Evolutionary conservation across 1,140 invertebrate species (phyloP).

Genomic region (Andrena cerasifolii): DNA sequence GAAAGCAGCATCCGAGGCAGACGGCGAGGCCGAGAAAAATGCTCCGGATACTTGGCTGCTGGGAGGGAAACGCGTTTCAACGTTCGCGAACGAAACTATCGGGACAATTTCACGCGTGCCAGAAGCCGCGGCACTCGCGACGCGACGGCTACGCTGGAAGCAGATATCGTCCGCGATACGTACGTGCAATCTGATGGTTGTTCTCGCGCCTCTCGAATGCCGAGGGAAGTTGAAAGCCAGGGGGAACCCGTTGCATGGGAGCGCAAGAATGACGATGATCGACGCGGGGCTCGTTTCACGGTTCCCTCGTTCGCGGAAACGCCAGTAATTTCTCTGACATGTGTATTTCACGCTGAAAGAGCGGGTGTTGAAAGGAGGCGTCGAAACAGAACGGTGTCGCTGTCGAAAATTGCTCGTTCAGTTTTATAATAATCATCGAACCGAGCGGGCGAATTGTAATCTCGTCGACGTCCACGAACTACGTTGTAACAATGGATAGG

Average conservation of each 20-base stretch:
- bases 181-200: not conserved
- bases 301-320: no score
- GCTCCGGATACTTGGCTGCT: not conserved
- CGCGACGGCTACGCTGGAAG: not conserved
- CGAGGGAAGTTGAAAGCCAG: no score
- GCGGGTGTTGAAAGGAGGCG: not conserved
- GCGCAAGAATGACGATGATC: no score
- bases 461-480: not conserved
- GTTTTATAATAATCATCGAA: not conserved
- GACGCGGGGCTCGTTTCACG: no score
- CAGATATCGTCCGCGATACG: not conserved
- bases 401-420: not conserved
- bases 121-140: not conserved
- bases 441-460: not conserved
- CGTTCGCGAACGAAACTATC: not conserved
- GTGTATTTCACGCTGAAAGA: not conserved
- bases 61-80: not conserved
- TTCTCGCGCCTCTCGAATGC: not conserved
- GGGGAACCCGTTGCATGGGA: no score
- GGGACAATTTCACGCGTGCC: not conserved
- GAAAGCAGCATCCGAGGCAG: not conserved
- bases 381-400: not conserved
- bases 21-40: not conserved
- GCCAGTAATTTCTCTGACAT: not conserved
- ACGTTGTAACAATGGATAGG: conserved; percentile 6